Evolutionary conservation across 2,113 vertebrate genomes (phyloP), one percentile per base, ranked within the genome.

Genomic region (Microcebus murinus): DNA sequence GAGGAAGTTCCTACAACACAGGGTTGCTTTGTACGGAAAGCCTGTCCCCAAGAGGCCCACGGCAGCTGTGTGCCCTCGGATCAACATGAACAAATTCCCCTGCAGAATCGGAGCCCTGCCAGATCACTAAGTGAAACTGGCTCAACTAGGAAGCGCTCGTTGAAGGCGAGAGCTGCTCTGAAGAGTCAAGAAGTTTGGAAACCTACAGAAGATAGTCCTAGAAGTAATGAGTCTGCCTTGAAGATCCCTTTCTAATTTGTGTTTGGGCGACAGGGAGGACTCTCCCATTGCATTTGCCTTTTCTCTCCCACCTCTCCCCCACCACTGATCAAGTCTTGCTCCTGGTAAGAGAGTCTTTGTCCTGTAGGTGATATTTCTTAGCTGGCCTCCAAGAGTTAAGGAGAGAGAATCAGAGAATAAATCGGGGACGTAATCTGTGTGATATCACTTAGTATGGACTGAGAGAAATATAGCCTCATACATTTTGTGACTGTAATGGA

Each of bases 21-120:
- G 31, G 17, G 71, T 34, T 74, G 88, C 88, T 94, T 95, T 97
- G 95, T 97, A 11, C 21, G 7, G 61, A 88, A 0, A 57, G 61
- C 67, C 76, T 71, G 52, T 61, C 76, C 21, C 93, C 77, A 1
- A 0, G 73, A 74, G 52, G 68, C 84, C 57, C 50, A 10, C 1
- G 2, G 94, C 96, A 97, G 97, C 96, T 97, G 85, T 61, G 90
- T 91, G 95, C 81, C 96, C 96, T 82, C 13, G 34, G 94, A 90
- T 96, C 96, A 97, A 29, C 50, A 29, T 10, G 93, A 92, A 74
- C 81, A 86, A 91, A 91, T 91, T 59, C 29, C 65, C 87, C n/a
- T 73, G 76, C 36, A 81, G 77, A 96, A 65, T 36, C 45, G 27
- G 6, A 94, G 67, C 39, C 13, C 7, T 1, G 29, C 59, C 42